phyloP scores from a whole-genome alignment of 1,140 invertebrate genomes.

The Lordiphosa collinella region DNA sequence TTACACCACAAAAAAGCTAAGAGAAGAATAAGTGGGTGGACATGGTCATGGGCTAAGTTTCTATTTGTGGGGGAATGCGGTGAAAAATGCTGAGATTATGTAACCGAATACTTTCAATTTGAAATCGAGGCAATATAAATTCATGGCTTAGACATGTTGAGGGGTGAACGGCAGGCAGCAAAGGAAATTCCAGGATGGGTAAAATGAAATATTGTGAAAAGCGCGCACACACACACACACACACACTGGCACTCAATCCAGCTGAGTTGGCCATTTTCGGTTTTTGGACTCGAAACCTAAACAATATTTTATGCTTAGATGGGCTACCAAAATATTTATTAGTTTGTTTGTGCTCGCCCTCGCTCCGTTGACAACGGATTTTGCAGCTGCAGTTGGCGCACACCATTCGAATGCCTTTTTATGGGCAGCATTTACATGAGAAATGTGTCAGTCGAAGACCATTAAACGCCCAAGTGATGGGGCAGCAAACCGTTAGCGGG shows the following conservation, averaged over 20 bases:
- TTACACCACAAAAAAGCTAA: slow-evolving; percentile 59
- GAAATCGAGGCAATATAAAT: slow-evolving; percentile 76
- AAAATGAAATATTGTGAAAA: slow-evolving; percentile 62
- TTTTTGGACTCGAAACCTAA: slow-evolving; percentile 28
- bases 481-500: not conserved
- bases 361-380: slow-evolving; percentile 13
- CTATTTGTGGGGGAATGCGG: slow-evolving; percentile 18
- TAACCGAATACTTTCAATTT: slow-evolving; percentile 76
- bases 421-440: slow-evolving; percentile 48
- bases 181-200: slow-evolving; percentile 3
- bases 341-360: slow-evolving; percentile 57
- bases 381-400: slow-evolving; percentile 22
- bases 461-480: not conserved
- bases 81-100: slow-evolving; percentile 71
- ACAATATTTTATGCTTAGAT: slow-evolving; percentile 73
- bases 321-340: slow-evolving; percentile 62
- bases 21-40: not conserved
- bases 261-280: slow-evolving; percentile 48
- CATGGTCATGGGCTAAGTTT: slow-evolving; percentile 7
- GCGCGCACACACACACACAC: slow-evolving; percentile 18
- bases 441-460: slow-evolving; percentile 18
- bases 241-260: slow-evolving; percentile 9
- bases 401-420: slow-evolving; percentile 49
- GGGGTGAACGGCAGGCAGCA: slow-evolving; percentile 34
- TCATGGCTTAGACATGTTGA: slow-evolving; percentile 73